phyloP scores from a whole-genome alignment of 2,113 vertebrate genomes.

The Stegastes partitus region DNA sequence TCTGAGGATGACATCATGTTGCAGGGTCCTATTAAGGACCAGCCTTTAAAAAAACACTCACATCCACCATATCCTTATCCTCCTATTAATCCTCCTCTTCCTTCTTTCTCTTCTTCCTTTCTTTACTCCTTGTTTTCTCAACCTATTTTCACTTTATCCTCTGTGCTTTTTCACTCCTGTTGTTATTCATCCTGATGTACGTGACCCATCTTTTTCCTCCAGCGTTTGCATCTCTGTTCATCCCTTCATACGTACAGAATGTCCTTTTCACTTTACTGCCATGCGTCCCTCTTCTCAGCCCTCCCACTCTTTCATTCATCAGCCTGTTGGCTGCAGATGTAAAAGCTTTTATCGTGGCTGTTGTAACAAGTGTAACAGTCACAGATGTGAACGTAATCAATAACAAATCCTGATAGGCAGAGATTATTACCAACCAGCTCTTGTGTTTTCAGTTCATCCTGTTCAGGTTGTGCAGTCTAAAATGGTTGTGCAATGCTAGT shows the following conservation, averaged over 20 bases:
- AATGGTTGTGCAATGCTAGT: neutral
- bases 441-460: neutral
- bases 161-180: slow-evolving; percentile 1
- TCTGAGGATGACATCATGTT: slow-evolving; percentile 65
- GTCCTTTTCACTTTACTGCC: neutral
- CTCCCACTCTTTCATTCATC: slow-evolving; percentile 15
- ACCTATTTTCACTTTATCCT: neutral
- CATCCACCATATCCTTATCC: slow-evolving; percentile 4
- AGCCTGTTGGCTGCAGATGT: slow-evolving; percentile 15
- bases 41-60: slow-evolving; percentile 29
- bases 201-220: slow-evolving; percentile 8
- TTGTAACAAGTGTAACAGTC: slow-evolving; percentile 17
- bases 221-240: neutral
- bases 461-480: neutral
- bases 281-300: neutral
- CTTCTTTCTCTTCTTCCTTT: neutral
- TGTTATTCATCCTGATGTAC: neutral
- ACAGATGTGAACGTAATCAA: slow-evolving; percentile 3
- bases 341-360: neutral
- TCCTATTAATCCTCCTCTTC: neutral
- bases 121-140: neutral
- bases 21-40: slow-evolving; percentile 48
- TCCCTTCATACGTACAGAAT: neutral
- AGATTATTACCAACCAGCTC: neutral
- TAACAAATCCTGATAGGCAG: neutral